phyloP scores from a whole-genome alignment of 2,797 vertebrate species.

The Loris lydekkerianus region DNA sequence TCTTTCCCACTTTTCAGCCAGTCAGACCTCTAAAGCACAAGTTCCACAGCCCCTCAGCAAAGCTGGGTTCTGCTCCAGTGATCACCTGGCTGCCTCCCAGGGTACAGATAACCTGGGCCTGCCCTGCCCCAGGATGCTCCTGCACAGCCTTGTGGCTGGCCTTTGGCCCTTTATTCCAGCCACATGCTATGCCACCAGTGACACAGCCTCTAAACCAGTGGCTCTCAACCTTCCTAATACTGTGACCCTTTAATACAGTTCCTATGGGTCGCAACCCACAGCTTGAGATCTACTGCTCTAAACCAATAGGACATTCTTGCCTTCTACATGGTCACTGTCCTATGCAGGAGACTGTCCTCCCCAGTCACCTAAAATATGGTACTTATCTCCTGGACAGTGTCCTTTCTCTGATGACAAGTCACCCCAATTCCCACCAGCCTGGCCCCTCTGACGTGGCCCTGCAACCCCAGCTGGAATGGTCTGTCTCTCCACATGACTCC shows the following conservation, averaged over 20 bases:
- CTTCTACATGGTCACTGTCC: neutral
- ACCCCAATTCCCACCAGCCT: neutral
- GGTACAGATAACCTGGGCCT: neutral
- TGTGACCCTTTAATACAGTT: too few relatives aligned
- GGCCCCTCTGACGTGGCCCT: neutral
- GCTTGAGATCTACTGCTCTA: too few relatives aligned
- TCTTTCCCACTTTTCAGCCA: neutral
- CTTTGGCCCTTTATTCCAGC: neutral
- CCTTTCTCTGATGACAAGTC: neutral
- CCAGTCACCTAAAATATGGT: neutral
- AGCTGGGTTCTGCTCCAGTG: too few relatives aligned
- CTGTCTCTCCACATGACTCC: neutral
- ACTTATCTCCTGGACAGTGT: neutral
- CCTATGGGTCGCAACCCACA: too few relatives aligned
- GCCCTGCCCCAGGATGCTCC: neutral
- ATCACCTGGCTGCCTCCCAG: neutral
- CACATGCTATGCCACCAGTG: fast-evolving
- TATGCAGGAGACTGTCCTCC: neutral
- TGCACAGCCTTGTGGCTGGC: too few relatives aligned
- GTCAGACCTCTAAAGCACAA: neutral
- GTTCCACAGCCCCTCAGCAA: neutral
- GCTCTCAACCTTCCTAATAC: too few relatives aligned
- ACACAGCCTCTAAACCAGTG: neutral
- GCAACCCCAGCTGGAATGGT: fast-evolving
- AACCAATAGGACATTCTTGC: neutral